Evolutionary conservation across 2,888 invertebrate species (phyloP), one percentile per base, ranked within the genome.

Genomic region (Eupithecia vulgata): DNA sequence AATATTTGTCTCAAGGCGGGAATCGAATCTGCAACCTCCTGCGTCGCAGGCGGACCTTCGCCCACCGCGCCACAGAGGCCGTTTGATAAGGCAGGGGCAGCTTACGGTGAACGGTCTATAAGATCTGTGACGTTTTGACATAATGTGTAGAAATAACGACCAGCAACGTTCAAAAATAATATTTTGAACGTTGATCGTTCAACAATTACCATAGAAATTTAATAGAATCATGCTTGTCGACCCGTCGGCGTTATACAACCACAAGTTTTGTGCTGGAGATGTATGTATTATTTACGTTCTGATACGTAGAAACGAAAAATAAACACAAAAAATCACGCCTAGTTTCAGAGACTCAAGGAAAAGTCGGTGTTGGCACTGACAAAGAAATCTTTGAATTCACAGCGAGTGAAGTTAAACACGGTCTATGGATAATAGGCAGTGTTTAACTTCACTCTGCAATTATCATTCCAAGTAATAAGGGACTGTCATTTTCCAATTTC

Each of bases 381-480:
- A 42, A 65, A 65, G 65, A 64, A 64, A 64, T 35, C 62, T n/a
- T 65, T 65, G 21, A 65, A 65, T 65, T 40, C 65, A 40, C 40
- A 65, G 40, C 65, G 40, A 40, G 25, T 57, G 21, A 57, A 57
- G 57, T 57, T 25, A 57, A 57, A 57, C 57, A 57, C 57, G 57
- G 57, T 57, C 57, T 57, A 57, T 57, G 40, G 65, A 65, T 65
- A 65, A 65, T 42, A 64, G 65, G 40, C 65, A 40, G 21, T 65
- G 65, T 40, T 75, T 68, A 72, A 69, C 68, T 42, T 52, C 66
- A 67, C 70, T 73, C 74, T 74, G 71, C 73, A 78, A 75, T 74
- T 73, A 71, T 74, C 73, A 71, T 71, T 21, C 62, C 71, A 52
- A 65, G 72, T 71, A 77, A 76, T 75, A 77, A 72, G 62, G 70